Evolutionary conservation across 2,797 vertebrate genomes (phyloP).

Genomic region (Lutjanus argentimaculatus): DNA sequence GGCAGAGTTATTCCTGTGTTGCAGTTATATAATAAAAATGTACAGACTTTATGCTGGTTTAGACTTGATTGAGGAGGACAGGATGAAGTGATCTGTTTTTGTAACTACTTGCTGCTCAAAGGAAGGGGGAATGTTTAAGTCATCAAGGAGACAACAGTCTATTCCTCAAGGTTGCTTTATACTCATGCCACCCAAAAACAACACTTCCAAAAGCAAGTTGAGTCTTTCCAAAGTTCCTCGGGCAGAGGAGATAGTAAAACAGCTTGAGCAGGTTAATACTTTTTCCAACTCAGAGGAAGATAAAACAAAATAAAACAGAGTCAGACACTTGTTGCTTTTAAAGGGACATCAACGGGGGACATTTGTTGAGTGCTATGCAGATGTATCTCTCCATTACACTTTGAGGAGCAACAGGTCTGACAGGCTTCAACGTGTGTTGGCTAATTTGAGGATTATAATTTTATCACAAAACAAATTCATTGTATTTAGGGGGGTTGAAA

Average conservation of each 20-base stretch:
- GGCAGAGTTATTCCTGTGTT: slow-evolving; percentile 80
- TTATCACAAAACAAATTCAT: slow-evolving; percentile 7
- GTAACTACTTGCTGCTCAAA: slow-evolving; percentile 55
- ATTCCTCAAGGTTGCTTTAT: slow-evolving; percentile 61
- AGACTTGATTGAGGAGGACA: slow-evolving; percentile 61
- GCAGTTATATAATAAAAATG: slow-evolving; percentile 69
- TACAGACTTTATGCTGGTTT: slow-evolving; percentile 66
- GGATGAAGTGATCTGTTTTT: slow-evolving; percentile 61
- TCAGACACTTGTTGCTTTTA: slow-evolving; percentile 57
- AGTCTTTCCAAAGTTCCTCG: slow-evolving; percentile 64
- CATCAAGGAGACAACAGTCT: slow-evolving; percentile 64
- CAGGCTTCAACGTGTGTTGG: neutral
- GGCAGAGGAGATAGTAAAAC: slow-evolving; percentile 47
- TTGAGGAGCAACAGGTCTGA: slow-evolving; percentile 61
- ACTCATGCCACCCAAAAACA: slow-evolving; percentile 71
- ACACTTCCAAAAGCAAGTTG: slow-evolving; percentile 51
- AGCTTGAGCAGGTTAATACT: slow-evolving; percentile 29
- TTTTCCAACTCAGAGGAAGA: slow-evolving; percentile 42
- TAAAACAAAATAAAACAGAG: slow-evolving; percentile 52
- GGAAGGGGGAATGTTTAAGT: slow-evolving; percentile 74
- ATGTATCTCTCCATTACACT: neutral
- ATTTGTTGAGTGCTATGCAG: neutral
- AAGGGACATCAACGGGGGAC: slow-evolving; percentile 17
- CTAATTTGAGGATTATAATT: slow-evolving; percentile 7
- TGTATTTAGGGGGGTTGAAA: slow-evolving; percentile 8